Base-by-base conservation (phyloP, 1,140 invertebrate genomes). In the Schmidtea mediterranea region DNA sequence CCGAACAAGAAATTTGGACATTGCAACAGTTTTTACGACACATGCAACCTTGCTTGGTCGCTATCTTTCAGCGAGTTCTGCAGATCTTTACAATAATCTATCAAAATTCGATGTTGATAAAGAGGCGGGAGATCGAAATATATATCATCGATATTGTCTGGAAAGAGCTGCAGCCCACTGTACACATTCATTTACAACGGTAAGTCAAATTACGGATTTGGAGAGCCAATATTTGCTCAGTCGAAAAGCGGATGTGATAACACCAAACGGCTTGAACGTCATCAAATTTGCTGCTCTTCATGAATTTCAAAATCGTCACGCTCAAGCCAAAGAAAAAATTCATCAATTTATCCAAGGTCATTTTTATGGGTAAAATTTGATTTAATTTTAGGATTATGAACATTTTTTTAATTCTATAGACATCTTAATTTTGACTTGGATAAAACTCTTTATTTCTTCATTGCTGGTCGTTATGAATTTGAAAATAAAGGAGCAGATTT, bases 241-340 rank as follows among this genome's bases (percentile, higher is more conserved):
- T 63, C 70, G 89, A 24, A 22, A 18, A 19, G 15, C 46, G 22
- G 89, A 97, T 69, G 75, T 95, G 41, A 90, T 98, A 23, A 94
- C 89, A 1, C 92, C 92, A 0, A 98, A 98, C 63, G 92, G 92
- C 1, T 65, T 98, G 12, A 97, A 97, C 67, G 87, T 98, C 0
- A 86, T 92, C 59, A 94, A 94, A 62, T 98, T 95, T 66, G 84
- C 82, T 15, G 92, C 92, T 0, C 65, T 97, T 10, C 92, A 99
- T 62, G 92, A 99, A 68, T 98, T 98, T 66, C 92, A 98, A 67
- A 98, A 98, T 69, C 69, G 97, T 36, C 92, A 98, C 69, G 89
- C 92, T 16, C 63, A 84, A 18, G 78, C 81, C 46, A 98, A 98
- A 68, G 89, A 97, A 55, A 98, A 94, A 69, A 94, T 97, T 55